Evolutionary conservation across 2,113 vertebrate species (phyloP).

Genomic region (Sus scrofa): DNA sequence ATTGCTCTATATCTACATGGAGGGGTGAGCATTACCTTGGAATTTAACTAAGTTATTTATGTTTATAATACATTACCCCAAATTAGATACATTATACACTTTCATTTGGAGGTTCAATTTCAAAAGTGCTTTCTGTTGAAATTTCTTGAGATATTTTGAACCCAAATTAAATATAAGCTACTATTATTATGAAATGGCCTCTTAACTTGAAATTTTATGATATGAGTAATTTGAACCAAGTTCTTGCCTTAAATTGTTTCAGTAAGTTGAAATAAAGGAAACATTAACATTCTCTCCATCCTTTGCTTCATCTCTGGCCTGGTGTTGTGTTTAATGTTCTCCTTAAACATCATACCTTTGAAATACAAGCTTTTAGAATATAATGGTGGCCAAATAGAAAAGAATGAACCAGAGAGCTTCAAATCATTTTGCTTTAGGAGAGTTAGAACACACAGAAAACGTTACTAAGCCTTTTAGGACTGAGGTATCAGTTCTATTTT

Average conservation of each 20-base stretch:
- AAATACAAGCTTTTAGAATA: conserved; percentile 72
- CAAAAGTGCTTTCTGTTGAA: conserved; percentile 46
- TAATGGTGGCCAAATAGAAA: conserved; percentile 51
- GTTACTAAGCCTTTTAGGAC: conserved; percentile 27
- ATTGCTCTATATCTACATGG: conserved; percentile 18
- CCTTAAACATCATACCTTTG: conserved; percentile 74
- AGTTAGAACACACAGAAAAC: conserved; percentile 48
- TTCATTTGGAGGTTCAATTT: conserved; percentile 54
- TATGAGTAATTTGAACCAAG: conserved; percentile 57
- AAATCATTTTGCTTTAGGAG: conserved; percentile 57
- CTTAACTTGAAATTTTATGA: conserved; percentile 74
- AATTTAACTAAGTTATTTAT: conserved; percentile 47
- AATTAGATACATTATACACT: neutral
- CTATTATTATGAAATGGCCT: conserved; percentile 38
- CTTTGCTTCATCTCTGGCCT: conserved; percentile 63
- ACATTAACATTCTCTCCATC: conserved; percentile 53
- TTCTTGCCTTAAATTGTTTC: conserved; percentile 71
- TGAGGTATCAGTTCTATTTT: conserved; percentile 68
- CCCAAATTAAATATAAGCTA: conserved; percentile 45
- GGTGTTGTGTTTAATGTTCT: conserved; percentile 65
- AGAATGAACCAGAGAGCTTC: conserved; percentile 55
- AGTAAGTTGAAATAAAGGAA: conserved; percentile 64
- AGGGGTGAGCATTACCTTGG: conserved; percentile 23
- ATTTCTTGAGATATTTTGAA: conserved; percentile 22
- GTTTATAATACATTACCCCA: conserved; percentile 39